These are phyloP conservation scores for Glossophaga mutica DNA, from an alignment of 2,797 vertebrate genomes.

Conservation along the genomic window DNA sequence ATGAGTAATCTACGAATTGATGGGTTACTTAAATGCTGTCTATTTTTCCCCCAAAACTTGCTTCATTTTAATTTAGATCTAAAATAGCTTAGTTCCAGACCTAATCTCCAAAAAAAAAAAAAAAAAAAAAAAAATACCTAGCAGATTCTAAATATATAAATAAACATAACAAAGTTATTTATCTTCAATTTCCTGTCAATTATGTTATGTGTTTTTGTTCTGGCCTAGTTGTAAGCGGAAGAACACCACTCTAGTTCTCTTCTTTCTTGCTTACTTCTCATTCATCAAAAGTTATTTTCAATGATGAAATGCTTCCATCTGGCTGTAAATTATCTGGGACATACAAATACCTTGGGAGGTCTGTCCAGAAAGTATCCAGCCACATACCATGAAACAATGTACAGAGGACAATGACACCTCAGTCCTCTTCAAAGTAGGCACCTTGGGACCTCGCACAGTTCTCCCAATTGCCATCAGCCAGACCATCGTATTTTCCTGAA, in stretches of 20 bases:
- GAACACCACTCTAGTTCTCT: background rate
- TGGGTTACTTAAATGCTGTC: background rate
- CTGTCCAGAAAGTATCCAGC: background rate
- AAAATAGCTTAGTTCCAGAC: background rate
- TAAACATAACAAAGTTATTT: background rate
- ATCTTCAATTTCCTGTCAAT: background rate
- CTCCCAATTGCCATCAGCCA: background rate
- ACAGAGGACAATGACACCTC: background rate
- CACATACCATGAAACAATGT: background rate
- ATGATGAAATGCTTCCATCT: background rate
- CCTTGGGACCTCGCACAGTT: background rate
- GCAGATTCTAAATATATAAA: background rate
- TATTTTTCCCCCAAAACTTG: background rate
- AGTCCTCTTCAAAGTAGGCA: background rate
- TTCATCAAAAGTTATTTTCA: background rate
- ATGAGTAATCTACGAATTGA: background rate
- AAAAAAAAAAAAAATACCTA: constrained; percentile 30
- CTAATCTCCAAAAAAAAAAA: background rate
- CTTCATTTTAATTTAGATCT: background rate
- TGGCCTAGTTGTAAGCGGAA: background rate
- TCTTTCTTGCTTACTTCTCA: background rate
- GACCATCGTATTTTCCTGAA: background rate
- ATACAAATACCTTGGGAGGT: background rate
- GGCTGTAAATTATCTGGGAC: background rate
- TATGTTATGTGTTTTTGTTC: background rate